A percentile compares a stretch with the other conserved stretches of the same genome.
These are phyloP conservation scores for Chionoecetes opilio DNA, from an alignment of 1,140 invertebrate genomes.

Conservation along the genomic window DNA sequence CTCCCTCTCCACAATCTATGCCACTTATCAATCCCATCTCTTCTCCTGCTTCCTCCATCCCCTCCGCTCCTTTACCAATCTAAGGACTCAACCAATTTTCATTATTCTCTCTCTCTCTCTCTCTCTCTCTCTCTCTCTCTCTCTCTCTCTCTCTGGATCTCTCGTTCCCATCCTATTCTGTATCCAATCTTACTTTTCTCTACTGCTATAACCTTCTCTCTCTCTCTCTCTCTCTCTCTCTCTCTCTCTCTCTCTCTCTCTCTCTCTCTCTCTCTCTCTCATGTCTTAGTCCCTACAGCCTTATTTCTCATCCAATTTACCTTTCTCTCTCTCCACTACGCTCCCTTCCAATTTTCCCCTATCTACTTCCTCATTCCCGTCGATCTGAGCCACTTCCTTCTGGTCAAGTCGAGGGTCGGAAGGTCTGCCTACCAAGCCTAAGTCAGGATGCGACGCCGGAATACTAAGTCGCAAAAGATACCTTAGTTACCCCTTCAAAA, in stretches of 20 bases:
- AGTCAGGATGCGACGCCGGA: neutral
- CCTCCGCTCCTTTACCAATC: constrained; percentile 3
- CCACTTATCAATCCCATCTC: neutral
- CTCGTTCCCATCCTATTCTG: too few relatives aligned
- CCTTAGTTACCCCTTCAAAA: constrained; percentile 19
- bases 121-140: too few relatives aligned
- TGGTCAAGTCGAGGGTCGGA: constrained; percentile 4
- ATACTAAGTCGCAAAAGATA: neutral
- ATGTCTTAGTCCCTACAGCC: too few relatives aligned
- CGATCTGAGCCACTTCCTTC: constrained; percentile 5
- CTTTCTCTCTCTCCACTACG: neutral
- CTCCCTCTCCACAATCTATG: constrained; percentile 2
- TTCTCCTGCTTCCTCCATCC: neutral
- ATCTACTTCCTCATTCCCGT: neutral
- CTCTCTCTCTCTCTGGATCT: too few relatives aligned
- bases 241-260: constrained; percentile 12
- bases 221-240: constrained; percentile 14
- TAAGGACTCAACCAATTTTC: constrained; percentile 10
- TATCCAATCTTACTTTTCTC: too few relatives aligned
- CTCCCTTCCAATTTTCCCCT: neutral
- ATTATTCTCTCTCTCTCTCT: neutral
- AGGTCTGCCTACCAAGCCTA: neutral
- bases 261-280: constrained; percentile 12
- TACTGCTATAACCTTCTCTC: neutral
- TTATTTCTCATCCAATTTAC: constrained; percentile 3